phyloP scores from a whole-genome alignment of 2,888 invertebrate species.

The Halictus quadricinctus region DNA sequence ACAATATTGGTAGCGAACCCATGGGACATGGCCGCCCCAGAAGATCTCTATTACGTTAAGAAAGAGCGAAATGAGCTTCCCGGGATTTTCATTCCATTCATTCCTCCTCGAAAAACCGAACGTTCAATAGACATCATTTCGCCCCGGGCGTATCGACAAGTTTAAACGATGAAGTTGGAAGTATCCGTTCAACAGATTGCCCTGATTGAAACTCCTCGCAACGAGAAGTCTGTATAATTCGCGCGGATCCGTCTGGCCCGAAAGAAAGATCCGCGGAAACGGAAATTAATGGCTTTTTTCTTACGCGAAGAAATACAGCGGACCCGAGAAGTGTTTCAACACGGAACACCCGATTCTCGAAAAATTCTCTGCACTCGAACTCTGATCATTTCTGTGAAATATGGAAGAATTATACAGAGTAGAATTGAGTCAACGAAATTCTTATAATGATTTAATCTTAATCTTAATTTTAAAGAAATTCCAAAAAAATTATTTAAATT shows the following conservation, averaged over 20 bases:
- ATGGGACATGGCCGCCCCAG: conserved; percentile 67
- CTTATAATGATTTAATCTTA: too few species aligned
- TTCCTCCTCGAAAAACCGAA: conserved; percentile 62
- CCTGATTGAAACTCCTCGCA: conserved; percentile 25
- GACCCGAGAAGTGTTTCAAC: background rate
- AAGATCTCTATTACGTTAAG: conserved; percentile 73
- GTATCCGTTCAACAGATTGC: background rate
- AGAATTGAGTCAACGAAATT: too few species aligned
- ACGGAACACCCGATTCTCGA: too few species aligned
- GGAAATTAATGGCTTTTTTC: conserved; percentile 6
- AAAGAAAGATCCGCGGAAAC: background rate
- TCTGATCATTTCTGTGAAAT: too few species aligned
- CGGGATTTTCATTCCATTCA: conserved; percentile 68
- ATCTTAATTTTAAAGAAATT: too few species aligned
- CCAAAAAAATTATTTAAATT: too few species aligned
- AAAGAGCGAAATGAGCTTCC: conserved; percentile 71
- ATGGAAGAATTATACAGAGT: too few species aligned
- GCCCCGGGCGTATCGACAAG: conserved; percentile 30
- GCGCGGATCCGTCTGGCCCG: background rate
- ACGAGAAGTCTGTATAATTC: conserved; percentile 20
- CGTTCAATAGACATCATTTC: conserved; percentile 65
- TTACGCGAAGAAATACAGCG: background rate
- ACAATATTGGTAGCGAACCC: conserved; percentile 72
- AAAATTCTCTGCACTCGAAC: background rate
- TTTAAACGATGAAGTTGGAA: conserved; percentile 35